Base-by-base conservation (phyloP, 1,140 invertebrate genomes). In the Phymorhynchus buccinoides region DNA sequence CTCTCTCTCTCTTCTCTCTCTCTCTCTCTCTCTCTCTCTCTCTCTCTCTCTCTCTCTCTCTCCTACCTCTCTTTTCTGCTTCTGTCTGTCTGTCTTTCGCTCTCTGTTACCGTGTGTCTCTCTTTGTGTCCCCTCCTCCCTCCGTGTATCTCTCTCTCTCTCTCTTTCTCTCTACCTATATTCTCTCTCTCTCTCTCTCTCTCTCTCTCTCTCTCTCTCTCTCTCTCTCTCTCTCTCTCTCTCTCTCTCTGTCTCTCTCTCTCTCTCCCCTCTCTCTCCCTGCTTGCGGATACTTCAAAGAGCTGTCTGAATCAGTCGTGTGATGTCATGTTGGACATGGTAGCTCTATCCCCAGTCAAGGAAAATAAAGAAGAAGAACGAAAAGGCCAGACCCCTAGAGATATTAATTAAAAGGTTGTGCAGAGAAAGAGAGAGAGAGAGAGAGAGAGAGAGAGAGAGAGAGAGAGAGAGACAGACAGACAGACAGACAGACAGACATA, bases 161-260 rank as follows among this genome's bases (percentile, higher is more conserved):
- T 48, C 44, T 48, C 44, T 6, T 9, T 18, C 44, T 18, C 18
- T 18, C 44, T 48, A 18, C 44, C 44, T 48, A 6, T 18, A 48
- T 18, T n/a, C n/a, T n/a, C n/a, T 78, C 75, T 78, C 18, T 78
- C 75, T 18, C 75, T 78, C 75, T 78, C 75, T 32, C 18, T 48
- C 18, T 6, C 18, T 48, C 44, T 9, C 6, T 6, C 6, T 9
- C 7, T 32, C 18, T 32, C 18, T 30, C 18, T 37, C 3, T 32
- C 3, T 32, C 35, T 30, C 75, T 37, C 35, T 6, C 22, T 37
- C 3, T 37, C 3, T 78, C 37, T 6, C 37, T 9, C 37, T 22
- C 42, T 27, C n/a, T 18, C 44, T 48, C 18, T 48, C 7, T 48
- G 18, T 48, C 7, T 48, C 18, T 18, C 44, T 18, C 44, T 18